Percentiles rank a stretch among this genome's conserved stretches.
phyloP scores from a whole-genome alignment of 2,113 vertebrate genomes.

The Dipodomys stephensi region DNA sequence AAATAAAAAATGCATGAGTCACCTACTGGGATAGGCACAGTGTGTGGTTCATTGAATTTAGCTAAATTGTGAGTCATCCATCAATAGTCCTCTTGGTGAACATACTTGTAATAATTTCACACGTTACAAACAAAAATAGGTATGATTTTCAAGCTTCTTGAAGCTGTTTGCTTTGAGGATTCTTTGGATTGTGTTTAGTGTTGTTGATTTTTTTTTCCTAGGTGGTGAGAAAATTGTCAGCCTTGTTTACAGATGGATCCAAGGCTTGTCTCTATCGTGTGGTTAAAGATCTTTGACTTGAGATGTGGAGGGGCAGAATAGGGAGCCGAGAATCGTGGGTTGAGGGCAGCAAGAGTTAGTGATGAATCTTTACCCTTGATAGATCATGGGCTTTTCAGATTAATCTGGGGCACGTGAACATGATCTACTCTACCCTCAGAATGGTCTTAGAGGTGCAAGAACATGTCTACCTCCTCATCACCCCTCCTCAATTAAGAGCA shows the following conservation, averaged over 20 bases:
- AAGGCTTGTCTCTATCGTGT: not conserved
- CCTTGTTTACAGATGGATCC: constrained; percentile 67
- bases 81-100: constrained; percentile 89
- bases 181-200: constrained; percentile 79
- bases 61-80: constrained; percentile 90
- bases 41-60: constrained; percentile 92
- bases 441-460: not conserved
- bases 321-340: not conserved
- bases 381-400: not conserved
- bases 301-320: not conserved
- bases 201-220: constrained; percentile 58
- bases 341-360: constrained; percentile 18
- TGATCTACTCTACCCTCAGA: not conserved
- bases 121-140: constrained; percentile 87
- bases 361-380: not conserved
- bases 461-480: not conserved
- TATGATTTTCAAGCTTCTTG: constrained; percentile 87
- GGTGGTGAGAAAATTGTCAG: constrained; percentile 76
- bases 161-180: constrained; percentile 82
- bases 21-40: constrained; percentile 89
- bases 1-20: constrained; percentile 90
- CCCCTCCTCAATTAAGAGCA: not conserved
- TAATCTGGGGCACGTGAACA: constrained; percentile 12
- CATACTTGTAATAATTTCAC: constrained; percentile 90
- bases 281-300: constrained; percentile 20